Conservation (phyloP, 2,888 invertebrate genomes). For the Cybosia mesomella region DNA sequence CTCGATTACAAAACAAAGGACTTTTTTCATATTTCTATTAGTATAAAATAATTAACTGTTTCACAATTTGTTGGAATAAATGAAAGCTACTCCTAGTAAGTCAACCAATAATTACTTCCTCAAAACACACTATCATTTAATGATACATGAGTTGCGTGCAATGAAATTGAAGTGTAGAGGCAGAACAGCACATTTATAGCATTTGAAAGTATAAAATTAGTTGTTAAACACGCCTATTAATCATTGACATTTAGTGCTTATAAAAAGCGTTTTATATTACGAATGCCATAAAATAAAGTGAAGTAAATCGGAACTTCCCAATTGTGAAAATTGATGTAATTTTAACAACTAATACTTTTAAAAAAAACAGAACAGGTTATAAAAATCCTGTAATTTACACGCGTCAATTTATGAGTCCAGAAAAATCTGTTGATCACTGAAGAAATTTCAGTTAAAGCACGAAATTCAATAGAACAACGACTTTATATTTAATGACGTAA, state of each 20-base stretch:
- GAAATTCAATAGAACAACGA: no score
- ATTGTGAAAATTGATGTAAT: background rate
- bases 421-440: background rate
- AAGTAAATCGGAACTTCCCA: slow-evolving; percentile 18
- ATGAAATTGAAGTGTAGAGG: slow-evolving; percentile 4
- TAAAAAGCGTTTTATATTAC: slow-evolving; percentile 25
- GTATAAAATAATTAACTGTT: background rate
- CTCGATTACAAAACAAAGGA: slow-evolving; percentile 4
- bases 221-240: slow-evolving; percentile 25
- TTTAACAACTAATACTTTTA: no score
- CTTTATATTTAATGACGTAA: no score
- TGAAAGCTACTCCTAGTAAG: background rate
- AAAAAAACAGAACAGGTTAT: no score
- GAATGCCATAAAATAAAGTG: slow-evolving; percentile 25
- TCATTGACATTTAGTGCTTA: slow-evolving; percentile 27
- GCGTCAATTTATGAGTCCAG: background rate
- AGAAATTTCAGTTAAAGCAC: no score
- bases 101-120: background rate
- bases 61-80: background rate
- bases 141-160: slow-evolving; percentile 1
- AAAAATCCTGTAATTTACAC: background rate
- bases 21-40: background rate
- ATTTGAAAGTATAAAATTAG: slow-evolving; percentile 20
- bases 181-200: slow-evolving; percentile 15
- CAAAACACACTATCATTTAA: background rate